Evolutionary conservation across 2,797 vertebrate species (phyloP).

Genomic region (Gobio occitaniae): DNA sequence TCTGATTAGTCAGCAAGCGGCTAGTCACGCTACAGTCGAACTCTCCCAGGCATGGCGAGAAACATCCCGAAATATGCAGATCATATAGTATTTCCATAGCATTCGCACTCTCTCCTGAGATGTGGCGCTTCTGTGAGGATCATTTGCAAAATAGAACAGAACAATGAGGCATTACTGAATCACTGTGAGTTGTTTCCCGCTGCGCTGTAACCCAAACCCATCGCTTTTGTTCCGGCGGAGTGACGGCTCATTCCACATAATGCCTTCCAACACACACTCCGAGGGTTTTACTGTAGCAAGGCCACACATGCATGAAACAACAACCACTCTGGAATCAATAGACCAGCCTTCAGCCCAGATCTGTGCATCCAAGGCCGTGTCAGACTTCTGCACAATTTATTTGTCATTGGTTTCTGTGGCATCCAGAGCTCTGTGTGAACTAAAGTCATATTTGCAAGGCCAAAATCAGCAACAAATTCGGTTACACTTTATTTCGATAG

Average conservation of each 20-base stretch:
- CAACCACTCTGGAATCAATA: conserved; percentile 23
- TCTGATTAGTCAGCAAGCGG: not conserved
- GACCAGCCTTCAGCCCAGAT: conserved; percentile 1
- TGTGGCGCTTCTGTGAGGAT: conserved; percentile 4
- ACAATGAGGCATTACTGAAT: conserved; percentile 30
- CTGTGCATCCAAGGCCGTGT: not conserved
- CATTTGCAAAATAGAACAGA: conserved; percentile 14
- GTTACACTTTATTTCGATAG: no score
- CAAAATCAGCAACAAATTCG: no score
- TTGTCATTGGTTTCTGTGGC: not conserved
- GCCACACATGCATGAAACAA: not conserved
- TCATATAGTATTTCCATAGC: not conserved
- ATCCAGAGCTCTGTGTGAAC: not conserved
- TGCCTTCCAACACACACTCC: conserved; percentile 8
- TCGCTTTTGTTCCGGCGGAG: conserved; percentile 1
- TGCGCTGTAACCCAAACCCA: conserved; percentile 9
- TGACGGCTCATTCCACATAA: not conserved
- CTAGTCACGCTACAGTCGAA: not conserved
- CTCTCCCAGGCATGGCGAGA: not conserved
- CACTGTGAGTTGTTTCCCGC: not conserved
- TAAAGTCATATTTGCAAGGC: no score
- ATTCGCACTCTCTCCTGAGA: conserved; percentile 9
- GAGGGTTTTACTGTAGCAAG: not conserved
- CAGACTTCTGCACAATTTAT: not conserved
- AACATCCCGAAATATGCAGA: conserved; percentile 9